phyloP scores from a whole-genome alignment of 2,888 invertebrate genomes.

The Copidosoma aretas region DNA sequence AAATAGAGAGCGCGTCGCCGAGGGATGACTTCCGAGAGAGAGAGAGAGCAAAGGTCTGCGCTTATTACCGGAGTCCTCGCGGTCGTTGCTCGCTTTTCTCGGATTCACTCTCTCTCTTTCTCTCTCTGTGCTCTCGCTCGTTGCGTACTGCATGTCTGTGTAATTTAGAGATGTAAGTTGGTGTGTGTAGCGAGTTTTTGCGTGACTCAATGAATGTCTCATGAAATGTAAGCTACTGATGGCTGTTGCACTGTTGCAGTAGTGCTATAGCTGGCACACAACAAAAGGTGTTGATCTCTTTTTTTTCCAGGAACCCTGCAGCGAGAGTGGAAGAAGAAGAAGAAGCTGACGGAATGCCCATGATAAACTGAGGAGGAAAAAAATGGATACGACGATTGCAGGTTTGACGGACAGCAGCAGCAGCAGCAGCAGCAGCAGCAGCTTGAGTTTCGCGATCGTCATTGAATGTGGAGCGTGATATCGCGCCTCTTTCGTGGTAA shows the following conservation, averaged over 20 bases:
- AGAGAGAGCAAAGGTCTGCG: not conserved
- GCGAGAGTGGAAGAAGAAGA: not conserved
- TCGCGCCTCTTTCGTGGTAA: constrained; percentile 58
- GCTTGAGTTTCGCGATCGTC: constrained; percentile 42
- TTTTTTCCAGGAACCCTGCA: constrained; percentile 28
- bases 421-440: too few species aligned
- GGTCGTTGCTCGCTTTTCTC: not conserved
- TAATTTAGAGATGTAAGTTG: not conserved
- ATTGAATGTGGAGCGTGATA: constrained; percentile 62
- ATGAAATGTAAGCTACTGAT: not conserved
- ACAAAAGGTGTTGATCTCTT: too few species aligned
- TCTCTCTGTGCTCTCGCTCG: not conserved
- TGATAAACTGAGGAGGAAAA: not conserved
- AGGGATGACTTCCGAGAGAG: not conserved
- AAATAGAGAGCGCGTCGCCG: not conserved
- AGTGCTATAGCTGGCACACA: too few species aligned
- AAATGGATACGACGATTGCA: constrained; percentile 14
- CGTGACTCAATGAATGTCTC: constrained; percentile 18
- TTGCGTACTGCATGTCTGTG: not conserved
- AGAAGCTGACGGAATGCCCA: too few species aligned
- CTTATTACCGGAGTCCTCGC: not conserved
- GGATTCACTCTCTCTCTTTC: not conserved
- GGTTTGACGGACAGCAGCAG: constrained; percentile 18
- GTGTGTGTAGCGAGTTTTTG: not conserved
- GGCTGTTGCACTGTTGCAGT: too few species aligned